Base-by-base conservation (phyloP, 2,113 vertebrate species). In the Toxotes chatareus region DNA sequence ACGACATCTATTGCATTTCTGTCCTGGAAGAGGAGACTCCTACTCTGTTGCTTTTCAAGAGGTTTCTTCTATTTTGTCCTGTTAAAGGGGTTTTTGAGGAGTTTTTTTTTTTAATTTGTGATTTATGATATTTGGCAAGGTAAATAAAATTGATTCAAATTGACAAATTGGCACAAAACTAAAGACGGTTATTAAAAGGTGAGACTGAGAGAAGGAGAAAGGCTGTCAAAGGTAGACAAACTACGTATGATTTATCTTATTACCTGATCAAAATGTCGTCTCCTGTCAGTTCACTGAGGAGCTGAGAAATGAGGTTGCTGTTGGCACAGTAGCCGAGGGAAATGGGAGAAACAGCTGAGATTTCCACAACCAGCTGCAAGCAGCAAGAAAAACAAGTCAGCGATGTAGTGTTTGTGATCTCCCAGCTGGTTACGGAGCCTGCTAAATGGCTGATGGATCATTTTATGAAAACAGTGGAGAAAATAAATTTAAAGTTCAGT, bases 261-360 rank as follows among this genome's bases (percentile, higher is more conserved):
- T 86, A 99, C 98, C 98, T 97, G 94, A 98, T 94, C 27, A 99
- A 94, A 3, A 99, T 80, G 61, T 99, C 98, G 0, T 98, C 97
- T 76, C 97, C 98, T 2, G 96, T 97, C 88, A 99, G 91, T 76
- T 99, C 98, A 31, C 90, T 92, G 42, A 99, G 94, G 44, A 99
- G 91, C 87, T 97, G 96, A 2, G 97, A 86, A 49, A 99, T 87
- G 7, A 99, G 85, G 9, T 95, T 93, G 71, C 96, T 97, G 85
- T 89, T 95, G 42, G 95, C 95, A 57, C 97, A 99, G 93, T 96
- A 97, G 72, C 93, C 96, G 5, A 99, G 91, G 0, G 96, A 97
- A 64, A 96, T 95, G 40, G 96, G 94, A 32, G 97, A 99, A 57
- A 94, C 91, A 0, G 96, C 96, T 1, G 97, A 95, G 42, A 99